Conservation (phyloP, 2,888 invertebrate species). For the Hedychridium roseum region DNA sequence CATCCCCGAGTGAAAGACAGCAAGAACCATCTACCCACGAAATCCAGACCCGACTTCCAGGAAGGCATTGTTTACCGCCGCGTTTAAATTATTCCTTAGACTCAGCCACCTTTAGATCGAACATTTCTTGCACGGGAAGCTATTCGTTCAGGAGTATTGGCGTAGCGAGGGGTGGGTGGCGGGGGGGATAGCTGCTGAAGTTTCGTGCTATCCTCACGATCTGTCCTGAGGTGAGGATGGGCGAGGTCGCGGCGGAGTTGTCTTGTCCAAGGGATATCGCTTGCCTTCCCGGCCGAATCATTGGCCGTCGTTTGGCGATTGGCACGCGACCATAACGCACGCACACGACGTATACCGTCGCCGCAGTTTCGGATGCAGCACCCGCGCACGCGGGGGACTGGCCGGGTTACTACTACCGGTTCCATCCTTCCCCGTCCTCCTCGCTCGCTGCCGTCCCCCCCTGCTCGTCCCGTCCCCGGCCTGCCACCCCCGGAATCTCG, state of each 20-base stretch:
- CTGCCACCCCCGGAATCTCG: constrained; percentile 7
- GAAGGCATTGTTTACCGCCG: too few relatives aligned
- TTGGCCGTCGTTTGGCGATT: constrained; percentile 5
- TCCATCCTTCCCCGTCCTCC: constrained; percentile 10
- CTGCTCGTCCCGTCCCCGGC: constrained; percentile 25
- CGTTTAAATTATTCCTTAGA: too few relatives aligned
- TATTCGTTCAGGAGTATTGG: too few relatives aligned
- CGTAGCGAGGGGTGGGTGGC: neutral
- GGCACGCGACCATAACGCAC: constrained; percentile 24
- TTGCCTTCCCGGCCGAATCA: neutral
- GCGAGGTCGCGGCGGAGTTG: constrained; percentile 10
- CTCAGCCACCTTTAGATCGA: too few relatives aligned
- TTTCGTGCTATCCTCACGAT: too few relatives aligned
- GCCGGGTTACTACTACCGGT: constrained; percentile 59
- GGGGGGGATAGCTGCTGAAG: too few relatives aligned
- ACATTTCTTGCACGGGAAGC: too few relatives aligned
- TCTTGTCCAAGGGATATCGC: neutral
- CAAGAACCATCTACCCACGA: too few relatives aligned
- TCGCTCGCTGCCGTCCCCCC: constrained; percentile 12
- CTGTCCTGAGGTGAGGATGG: constrained; percentile 2
- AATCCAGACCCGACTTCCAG: too few relatives aligned
- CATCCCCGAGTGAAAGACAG: too few relatives aligned
- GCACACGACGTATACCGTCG: constrained; percentile 15
- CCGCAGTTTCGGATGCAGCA: constrained; percentile 49
- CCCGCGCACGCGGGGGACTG: constrained; percentile 60